These are phyloP conservation scores for Dolichomitus sp. DNA, from an alignment of 2,888 invertebrate genomes.

Conservation along the genomic window DNA sequence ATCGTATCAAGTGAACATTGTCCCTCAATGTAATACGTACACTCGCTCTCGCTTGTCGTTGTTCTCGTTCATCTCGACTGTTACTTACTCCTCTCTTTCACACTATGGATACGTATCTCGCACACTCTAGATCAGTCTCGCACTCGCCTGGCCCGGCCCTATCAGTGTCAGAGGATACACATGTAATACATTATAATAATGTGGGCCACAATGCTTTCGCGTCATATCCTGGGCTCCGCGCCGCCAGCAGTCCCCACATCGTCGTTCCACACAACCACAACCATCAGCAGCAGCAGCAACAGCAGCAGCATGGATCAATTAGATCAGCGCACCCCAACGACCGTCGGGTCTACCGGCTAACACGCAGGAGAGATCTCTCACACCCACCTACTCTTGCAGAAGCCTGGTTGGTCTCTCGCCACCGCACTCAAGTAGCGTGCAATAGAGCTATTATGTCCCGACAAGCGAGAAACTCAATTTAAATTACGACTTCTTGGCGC, in stretches of 20 bases:
- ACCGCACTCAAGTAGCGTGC: constrained; percentile 76
- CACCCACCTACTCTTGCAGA: constrained; percentile 74
- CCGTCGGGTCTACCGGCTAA: constrained; percentile 61
- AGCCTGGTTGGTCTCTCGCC: constrained; percentile 37
- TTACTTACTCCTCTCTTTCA: constrained; percentile 45
- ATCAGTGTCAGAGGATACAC: constrained; percentile 73
- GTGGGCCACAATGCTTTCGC: constrained; percentile 84
- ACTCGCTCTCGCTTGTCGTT: constrained; percentile 39
- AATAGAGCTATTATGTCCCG: constrained; percentile 78
- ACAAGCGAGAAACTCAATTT: constrained; percentile 81
- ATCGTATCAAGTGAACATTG: constrained; percentile 75
- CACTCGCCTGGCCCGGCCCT: constrained; percentile 64
- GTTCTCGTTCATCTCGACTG: constrained; percentile 46
- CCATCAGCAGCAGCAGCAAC: constrained; percentile 32
- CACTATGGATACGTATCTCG: constrained; percentile 21
- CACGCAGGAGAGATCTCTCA: constrained; percentile 75
- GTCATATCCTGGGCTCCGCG: constrained; percentile 84
- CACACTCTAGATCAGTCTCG: constrained; percentile 66
- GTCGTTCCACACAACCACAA: constrained; percentile 38
- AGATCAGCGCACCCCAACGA: constrained; percentile 82
- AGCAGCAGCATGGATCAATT: constrained; percentile 78
- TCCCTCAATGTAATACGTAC: constrained; percentile 73
- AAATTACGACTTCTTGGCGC: constrained; percentile 75
- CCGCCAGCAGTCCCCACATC: constrained; percentile 49
- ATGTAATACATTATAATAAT: constrained; percentile 81